phyloP scores from a whole-genome alignment of 2,888 invertebrate species.

The Temnothorax rugatulus region DNA sequence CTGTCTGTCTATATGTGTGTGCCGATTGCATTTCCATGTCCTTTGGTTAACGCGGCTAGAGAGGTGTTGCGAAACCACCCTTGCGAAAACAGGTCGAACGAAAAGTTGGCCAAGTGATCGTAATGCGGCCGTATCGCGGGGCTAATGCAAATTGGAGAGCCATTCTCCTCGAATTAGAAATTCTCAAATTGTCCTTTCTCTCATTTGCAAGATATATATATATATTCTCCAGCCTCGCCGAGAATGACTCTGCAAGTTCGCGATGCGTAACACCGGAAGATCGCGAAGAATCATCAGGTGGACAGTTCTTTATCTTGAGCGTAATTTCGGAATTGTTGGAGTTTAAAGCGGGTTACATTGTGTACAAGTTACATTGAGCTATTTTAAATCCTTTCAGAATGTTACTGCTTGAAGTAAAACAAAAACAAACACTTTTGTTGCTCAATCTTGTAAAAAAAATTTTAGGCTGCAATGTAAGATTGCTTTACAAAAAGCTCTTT shows the following conservation, averaged over 20 bases:
- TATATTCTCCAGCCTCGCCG: background rate
- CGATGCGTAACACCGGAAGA: too few species aligned
- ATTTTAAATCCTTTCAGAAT: background rate
- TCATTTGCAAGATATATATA: background rate
- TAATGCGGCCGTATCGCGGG: background rate
- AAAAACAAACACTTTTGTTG: background rate
- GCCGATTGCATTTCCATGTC: constrained; percentile 71
- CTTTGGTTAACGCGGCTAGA: constrained; percentile 61
- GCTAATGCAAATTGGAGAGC: background rate
- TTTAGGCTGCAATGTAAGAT: background rate
- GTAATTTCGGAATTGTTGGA: background rate
- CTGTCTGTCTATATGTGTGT: constrained; percentile 20
- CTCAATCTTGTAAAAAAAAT: background rate
- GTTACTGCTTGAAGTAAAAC: background rate
- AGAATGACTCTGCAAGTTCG: background rate
- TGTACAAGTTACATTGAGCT: background rate
- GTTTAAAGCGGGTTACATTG: background rate
- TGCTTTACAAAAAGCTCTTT: background rate
- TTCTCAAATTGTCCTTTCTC: background rate
- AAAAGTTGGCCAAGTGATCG: constrained; percentile 28
- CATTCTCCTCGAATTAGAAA: constrained; percentile 6
- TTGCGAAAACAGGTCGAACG: constrained; percentile 64
- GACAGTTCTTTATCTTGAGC: background rate
- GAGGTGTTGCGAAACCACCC: constrained; percentile 61
- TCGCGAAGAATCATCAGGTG: background rate